These are phyloP conservation scores for Diplogasteroides magnus DNA, from an alignment of 1,140 invertebrate genomes.

Conservation along the genomic window DNA sequence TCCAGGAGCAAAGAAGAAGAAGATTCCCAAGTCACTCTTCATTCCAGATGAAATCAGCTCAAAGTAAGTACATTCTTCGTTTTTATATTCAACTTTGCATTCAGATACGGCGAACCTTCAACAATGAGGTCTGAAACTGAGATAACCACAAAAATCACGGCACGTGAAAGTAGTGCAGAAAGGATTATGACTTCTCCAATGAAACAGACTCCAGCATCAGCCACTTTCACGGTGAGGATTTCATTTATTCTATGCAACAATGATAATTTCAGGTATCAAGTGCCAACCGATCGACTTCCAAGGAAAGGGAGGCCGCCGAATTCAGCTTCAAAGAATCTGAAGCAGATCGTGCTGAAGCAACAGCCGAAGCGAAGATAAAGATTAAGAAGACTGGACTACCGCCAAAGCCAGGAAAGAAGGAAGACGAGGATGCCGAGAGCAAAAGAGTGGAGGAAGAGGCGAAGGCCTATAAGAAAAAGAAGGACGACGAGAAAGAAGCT, in stretches of 20 bases:
- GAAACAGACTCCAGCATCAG: slow-evolving; percentile 18
- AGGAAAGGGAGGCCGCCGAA: slow-evolving; percentile 3
- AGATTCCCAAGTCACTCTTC: slow-evolving; percentile 34
- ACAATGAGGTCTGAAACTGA: slow-evolving; percentile 33
- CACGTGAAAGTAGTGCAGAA: slow-evolving; percentile 31
- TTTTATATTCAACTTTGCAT: background rate
- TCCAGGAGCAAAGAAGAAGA: slow-evolving; percentile 24
- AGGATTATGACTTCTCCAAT: slow-evolving; percentile 16
- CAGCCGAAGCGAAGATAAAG: slow-evolving; percentile 1
- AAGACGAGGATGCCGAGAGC: background rate
- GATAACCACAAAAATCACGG: slow-evolving; percentile 31
- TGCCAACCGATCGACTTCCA: background rate
- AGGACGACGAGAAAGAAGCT: background rate
- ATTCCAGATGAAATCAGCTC: slow-evolving; percentile 41
- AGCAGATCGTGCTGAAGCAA: slow-evolving; percentile 12
- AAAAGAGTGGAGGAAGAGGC: background rate
- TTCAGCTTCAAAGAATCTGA: slow-evolving; percentile 15
- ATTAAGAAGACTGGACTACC: slow-evolving; percentile 5
- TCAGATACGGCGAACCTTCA: slow-evolving; percentile 31
- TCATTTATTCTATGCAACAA: background rate
- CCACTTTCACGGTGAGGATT: slow-evolving; percentile 21
- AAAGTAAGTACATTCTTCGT: background rate
- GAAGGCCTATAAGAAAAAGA: slow-evolving; percentile 2
- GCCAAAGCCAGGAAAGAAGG: slow-evolving; percentile 11
- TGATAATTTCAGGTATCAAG: background rate